Base-by-base conservation (phyloP, 2,797 vertebrate genomes). In the Pachyuromys duprasi region DNA sequence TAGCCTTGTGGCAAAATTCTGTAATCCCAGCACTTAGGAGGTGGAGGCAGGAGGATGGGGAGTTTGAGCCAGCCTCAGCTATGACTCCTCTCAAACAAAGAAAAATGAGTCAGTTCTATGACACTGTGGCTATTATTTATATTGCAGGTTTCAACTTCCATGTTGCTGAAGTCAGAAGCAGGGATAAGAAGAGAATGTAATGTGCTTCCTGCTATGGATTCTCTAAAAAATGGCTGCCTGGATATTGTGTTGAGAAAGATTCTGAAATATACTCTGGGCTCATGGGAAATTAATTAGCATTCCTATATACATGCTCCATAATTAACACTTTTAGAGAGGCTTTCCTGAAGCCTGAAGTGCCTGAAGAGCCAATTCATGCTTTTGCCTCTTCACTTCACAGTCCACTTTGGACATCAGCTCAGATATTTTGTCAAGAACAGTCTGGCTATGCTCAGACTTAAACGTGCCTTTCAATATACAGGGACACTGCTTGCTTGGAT, bases 401-500 rank as follows among this genome's bases (percentile, higher is more conserved):
- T 72, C 39, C 57, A 74, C 76, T 86, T 65, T 72, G 87, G 87
- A 86, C 90, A 79, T 76, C 78, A 55, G 72, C 57, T 89, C 84
- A 80, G 49, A 84, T 89, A 15, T 74, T 92, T 96, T 42, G 79
- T 95, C 33, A 57, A 92, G 62, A 87, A n/a, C 53, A 74, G 69
- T 76, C 36, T n/a, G 45, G 84, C 87, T 79, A 17, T 53, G 69
- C 90, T 92, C 74, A 86, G 57, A 96, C 63, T 60, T 81, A 94
- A 49, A 84, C 31, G 14, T 9, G 69, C 39, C 72, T 94, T 75
- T 84, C 49, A 78, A 45, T 72, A 89, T 57, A 69, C 45, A 72
- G 70, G 86, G 76, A 8, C 62, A 92, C 74, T 69, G 82, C 75
- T 33, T 96, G 86, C 72, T 87, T 89, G 75, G 78, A 57, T 63